Evolutionary conservation across 2,113 vertebrate species (phyloP).

Genomic region (Ctenomys sociabilis): DNA sequence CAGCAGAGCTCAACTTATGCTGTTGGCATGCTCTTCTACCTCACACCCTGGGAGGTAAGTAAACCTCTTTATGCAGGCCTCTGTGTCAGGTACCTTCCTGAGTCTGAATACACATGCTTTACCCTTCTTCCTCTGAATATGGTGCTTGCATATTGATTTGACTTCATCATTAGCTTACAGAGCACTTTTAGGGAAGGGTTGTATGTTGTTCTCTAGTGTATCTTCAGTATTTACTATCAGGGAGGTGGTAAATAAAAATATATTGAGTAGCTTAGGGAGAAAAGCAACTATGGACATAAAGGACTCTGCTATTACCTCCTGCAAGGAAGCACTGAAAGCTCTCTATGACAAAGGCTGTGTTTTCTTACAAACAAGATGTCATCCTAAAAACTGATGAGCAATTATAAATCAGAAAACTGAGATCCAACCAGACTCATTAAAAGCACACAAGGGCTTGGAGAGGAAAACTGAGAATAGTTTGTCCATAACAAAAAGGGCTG

Average conservation of each 20-base stretch:
- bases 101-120: neutral
- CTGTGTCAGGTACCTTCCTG: neutral
- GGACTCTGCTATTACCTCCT: neutral
- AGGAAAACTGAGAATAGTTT: neutral
- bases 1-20: neutral
- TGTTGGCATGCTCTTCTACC: rapidly evolving
- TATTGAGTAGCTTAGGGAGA: neutral
- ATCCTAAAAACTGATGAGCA: neutral
- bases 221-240: neutral
- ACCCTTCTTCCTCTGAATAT: neutral
- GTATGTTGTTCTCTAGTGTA: neutral
- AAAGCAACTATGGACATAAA: neutral
- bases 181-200: neutral
- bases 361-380: neutral
- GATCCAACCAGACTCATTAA: neutral
- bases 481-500: neutral
- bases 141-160: neutral
- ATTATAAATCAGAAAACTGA: neutral
- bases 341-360: neutral
- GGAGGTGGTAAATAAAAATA: neutral
- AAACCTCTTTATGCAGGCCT: neutral
- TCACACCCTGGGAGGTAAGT: neutral
- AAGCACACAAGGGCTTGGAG: neutral
- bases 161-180: neutral
- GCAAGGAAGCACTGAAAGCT: neutral